Evolutionary conservation across 2,888 invertebrate species (phyloP), one percentile per base, ranked within the genome.

Genomic region (Abrostola triplasia): DNA sequence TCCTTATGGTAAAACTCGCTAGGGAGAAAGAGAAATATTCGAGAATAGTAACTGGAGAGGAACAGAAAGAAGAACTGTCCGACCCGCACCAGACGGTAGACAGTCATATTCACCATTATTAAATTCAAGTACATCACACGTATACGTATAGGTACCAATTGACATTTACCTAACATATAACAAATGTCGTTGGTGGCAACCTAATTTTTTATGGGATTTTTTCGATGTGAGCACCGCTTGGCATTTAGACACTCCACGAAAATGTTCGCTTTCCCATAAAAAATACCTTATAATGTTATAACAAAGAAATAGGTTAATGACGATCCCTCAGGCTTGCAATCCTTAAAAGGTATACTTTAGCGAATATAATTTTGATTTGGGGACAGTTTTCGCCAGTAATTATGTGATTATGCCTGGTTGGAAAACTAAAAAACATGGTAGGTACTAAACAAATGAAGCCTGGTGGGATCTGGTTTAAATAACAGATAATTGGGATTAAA

Each of bases 151-250:
- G 41, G 54, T 54, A 42, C 52, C 47, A 47, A 61, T 37, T 79
- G 79, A 72, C 79, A 79, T 79, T 79, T 77, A 6, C 53, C 58
- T 72, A 79, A 73, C 70, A 73, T 73, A 77, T 63, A 79, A 73
- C 57, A 78, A 77, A 79, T 71, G 76, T 74, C 79, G 63, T 70
- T 66, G 59, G 73, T 70, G 58, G 66, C 52, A 57, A 60, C 67
- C 73, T 10, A 58, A 66, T 64, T 75, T 77, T 77, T 77, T 79
- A 73, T 70, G 68, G 56, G 52, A 37, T 61, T 67, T 64, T 63
- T 65, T 67, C 47, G 63, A 69, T 56, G 71, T 57, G 49, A 54
- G 58, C 72, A 59, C 66, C 56, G 56, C 42, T 60, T 79, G 79
- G 73, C 79, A 79, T 79, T 79, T 73, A 37, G 56, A 58, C 50